These are phyloP conservation scores for Cryptosula pallasiana DNA, from an alignment of 2,888 invertebrate genomes.

Conservation along the genomic window DNA sequence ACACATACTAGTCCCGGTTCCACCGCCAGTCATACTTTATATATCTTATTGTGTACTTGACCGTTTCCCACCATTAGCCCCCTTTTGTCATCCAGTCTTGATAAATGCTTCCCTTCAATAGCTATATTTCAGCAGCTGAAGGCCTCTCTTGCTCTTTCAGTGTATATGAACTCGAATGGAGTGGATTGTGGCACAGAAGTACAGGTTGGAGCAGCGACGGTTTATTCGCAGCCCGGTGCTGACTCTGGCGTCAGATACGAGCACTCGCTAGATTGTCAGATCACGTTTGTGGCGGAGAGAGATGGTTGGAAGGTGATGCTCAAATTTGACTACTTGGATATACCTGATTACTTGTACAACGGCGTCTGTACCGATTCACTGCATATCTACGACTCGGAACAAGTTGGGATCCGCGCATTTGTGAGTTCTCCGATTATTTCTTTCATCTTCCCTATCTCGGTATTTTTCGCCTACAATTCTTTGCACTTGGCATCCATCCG, in stretches of 20 bases:
- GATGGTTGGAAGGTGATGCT: slow-evolving; percentile 44
- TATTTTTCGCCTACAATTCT: too few species aligned
- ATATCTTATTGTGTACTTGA: too few species aligned
- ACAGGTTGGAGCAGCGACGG: slow-evolving; percentile 42
- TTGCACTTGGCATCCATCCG: too few species aligned
- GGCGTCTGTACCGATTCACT: slow-evolving; percentile 45
- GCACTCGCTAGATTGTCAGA: slow-evolving; percentile 40
- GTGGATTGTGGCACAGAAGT: slow-evolving; percentile 38
- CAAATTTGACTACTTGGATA: slow-evolving; percentile 42
- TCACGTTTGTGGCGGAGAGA: slow-evolving; percentile 41
- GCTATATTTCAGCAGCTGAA: not conserved
- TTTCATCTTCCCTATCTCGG: too few species aligned
- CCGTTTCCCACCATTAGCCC: too few species aligned
- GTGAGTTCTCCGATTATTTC: slow-evolving; percentile 34
- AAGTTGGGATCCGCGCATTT: slow-evolving; percentile 39
- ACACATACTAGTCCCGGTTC: too few species aligned
- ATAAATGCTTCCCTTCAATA: too few species aligned
- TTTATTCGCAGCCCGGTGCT: slow-evolving; percentile 40
- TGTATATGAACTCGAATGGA: slow-evolving; percentile 38
- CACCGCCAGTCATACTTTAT: too few species aligned
- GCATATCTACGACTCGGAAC: slow-evolving; percentile 44
- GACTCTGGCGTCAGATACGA: slow-evolving; percentile 33
- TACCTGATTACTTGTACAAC: slow-evolving; percentile 36
- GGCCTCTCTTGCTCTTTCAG: not conserved
- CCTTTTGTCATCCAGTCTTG: too few species aligned